Percentiles rank a stretch among this genome's conserved stretches.
Conservation (phyloP, 2,888 invertebrate genomes). For the Eupithecia vulgata region DNA sequence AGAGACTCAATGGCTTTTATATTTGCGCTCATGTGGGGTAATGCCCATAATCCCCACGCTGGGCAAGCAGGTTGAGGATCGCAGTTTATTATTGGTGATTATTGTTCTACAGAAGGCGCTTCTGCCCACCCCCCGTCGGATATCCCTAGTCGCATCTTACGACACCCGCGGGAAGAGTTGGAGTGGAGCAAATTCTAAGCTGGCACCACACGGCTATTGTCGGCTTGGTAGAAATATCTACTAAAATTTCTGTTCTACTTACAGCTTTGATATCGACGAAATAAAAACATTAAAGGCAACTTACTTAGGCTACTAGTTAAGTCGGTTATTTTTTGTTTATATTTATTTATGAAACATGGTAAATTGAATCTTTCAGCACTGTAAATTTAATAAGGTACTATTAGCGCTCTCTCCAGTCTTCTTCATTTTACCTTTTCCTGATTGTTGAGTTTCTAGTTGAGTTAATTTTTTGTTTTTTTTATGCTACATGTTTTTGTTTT, state of each 20-base stretch:
- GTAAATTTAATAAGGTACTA: constrained; percentile 21
- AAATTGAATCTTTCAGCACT: constrained; percentile 13
- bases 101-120: no score
- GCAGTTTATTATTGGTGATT: no score
- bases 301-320: not conserved
- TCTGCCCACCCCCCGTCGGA: no score
- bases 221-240: no score
- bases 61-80: no score
- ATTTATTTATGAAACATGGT: constrained; percentile 1
- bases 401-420: constrained; percentile 11
- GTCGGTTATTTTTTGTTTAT: constrained; percentile 1
- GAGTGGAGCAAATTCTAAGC: no score
- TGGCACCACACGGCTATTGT: no score
- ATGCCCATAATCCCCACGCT: no score
- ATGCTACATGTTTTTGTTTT: not conserved
- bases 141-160: no score
- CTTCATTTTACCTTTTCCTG: constrained; percentile 9
- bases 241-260: not conserved
- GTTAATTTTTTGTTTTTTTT: not conserved
- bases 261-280: not conserved
- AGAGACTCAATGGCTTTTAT: no score
- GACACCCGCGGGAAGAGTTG: no score
- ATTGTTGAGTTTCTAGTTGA: not conserved
- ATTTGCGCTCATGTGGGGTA: no score
- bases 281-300: not conserved